Conservation (phyloP, 2,797 vertebrate species). For the Xenopus petersii region DNA sequence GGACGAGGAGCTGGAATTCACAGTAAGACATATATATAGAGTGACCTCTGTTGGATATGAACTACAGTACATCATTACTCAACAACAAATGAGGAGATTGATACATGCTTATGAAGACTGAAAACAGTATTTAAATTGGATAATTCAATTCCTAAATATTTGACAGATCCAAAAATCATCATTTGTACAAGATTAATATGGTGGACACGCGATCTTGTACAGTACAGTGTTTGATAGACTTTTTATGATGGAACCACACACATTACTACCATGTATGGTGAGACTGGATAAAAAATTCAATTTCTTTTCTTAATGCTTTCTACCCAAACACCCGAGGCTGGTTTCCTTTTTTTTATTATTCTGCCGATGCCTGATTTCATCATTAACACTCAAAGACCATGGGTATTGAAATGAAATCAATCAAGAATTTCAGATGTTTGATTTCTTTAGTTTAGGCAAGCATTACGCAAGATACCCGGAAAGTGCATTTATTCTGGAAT, state of each 20-base stretch:
- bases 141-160: background rate
- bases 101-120: background rate
- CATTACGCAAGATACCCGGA: conserved; percentile 8
- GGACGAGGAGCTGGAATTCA: too few species aligned
- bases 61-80: conserved; percentile 13
- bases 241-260: background rate
- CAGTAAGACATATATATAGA: conserved; percentile 53
- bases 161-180: conserved; percentile 1
- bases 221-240: conserved; percentile 3
- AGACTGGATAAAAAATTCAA: too few species aligned
- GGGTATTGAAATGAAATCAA: background rate
- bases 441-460: conserved; percentile 11
- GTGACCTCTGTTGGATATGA: conserved; percentile 29
- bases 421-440: background rate
- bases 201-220: background rate
- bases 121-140: background rate
- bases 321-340: background rate
- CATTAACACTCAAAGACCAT: background rate
- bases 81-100: background rate
- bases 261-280: too few species aligned
- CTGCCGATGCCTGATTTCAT: too few species aligned
- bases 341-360: background rate
- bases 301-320: background rate
- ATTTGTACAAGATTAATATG: too few species aligned
- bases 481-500: conserved; percentile 19